Evolutionary conservation across 1,140 invertebrate genomes (phyloP), one percentile per base, ranked within the genome.

Genomic region (Calliphora vicina): DNA sequence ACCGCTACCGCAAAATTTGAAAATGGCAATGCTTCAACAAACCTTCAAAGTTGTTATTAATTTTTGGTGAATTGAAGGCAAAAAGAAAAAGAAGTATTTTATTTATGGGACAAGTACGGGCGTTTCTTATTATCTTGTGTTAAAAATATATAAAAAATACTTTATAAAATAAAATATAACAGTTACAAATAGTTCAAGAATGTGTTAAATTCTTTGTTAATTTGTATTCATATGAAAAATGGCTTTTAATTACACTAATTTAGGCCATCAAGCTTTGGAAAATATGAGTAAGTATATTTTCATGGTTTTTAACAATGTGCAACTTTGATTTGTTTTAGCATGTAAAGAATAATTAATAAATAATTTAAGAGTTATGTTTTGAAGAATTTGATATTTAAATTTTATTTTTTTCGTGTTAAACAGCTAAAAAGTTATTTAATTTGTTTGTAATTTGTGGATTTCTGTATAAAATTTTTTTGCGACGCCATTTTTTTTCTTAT

Each of bases 271-370:
- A 42, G 80, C 50, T 3, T 42, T 84, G 72, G 83, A 86, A 72
- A 88, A 87, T 83, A 88, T 89, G 87, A 81, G 88, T 89, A 87
- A 87, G 88, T 87, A 25, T 67, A 17, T 57, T 57, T 23, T 26
- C 81, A 4, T 73, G 25, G 73, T 71, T 2, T 29, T 61, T 23
- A 9, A 8, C 35, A 82, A 26, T 17, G 26, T 45, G 20, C 9
- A 67, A 23, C 1, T 67, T 20, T 67, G 5, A 10, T 23, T 67
- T 57, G 15, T 57, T 17, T 35, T 35, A 5, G 6, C 1, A 5
- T 1, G 25, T 45, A 72, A 20, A 26, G 5, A 23, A 23, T 72
- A 5, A 8, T 25, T 57, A 81, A 13, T 45, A 10, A 57, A 6
- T 12, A 17, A 78, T 20, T 17, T 13, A 10, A 50, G 4, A 10